phyloP scores from a whole-genome alignment of 2,888 invertebrate species.

The Acanthosepion pharaonis region DNA sequence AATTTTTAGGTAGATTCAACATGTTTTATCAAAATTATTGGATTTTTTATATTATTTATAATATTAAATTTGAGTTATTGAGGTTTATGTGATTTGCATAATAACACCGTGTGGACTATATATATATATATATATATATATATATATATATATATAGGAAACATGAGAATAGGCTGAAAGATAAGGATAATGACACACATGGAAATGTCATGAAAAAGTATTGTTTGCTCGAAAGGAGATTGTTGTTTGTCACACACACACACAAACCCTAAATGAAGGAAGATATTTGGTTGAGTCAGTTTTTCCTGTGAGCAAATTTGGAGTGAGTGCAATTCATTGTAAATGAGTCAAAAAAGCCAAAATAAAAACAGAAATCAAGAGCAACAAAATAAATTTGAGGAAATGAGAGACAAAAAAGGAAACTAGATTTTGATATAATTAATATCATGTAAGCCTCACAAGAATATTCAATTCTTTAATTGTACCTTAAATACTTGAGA shows the following conservation, averaged over 20 bases:
- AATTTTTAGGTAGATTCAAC: too few relatives aligned
- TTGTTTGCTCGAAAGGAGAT: neutral
- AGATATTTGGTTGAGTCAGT: constrained; percentile 13
- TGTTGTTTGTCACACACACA: neutral
- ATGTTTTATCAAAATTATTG: too few relatives aligned
- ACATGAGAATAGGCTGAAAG: neutral
- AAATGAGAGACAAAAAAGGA: neutral
- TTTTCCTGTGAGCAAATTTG: neutral
- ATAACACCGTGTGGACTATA: neutral
- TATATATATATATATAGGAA: neutral
- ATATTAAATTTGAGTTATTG: too few relatives aligned
- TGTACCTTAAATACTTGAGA: neutral
- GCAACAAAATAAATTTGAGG: neutral
- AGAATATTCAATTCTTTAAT: neutral
- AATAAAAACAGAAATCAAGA: neutral
- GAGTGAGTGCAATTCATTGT: neutral
- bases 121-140: neutral
- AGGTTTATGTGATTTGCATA: too few relatives aligned
- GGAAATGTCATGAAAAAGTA: neutral
- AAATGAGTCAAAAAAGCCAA: neutral
- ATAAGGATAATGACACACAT: neutral
- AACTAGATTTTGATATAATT: neutral
- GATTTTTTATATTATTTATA: too few relatives aligned
- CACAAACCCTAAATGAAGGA: neutral
- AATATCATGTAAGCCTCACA: neutral